Conservation (phyloP, 2,797 vertebrate species). For the Tangara arthus region DNA sequence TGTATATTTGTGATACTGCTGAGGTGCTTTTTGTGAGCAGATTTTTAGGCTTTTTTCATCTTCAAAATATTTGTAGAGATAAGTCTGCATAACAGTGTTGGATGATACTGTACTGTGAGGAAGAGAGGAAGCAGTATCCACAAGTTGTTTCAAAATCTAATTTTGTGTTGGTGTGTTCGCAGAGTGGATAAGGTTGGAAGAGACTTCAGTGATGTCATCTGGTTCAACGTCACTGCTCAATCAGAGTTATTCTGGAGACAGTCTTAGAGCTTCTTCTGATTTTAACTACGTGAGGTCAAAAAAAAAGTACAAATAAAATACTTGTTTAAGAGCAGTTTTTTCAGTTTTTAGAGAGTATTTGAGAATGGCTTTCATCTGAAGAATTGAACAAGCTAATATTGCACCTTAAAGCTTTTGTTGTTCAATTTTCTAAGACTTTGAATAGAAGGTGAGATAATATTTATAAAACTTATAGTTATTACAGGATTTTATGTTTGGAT, state of each 20-base stretch:
- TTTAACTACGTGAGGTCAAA: not conserved
- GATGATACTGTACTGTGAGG: rapidly evolving
- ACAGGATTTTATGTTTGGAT: not conserved
- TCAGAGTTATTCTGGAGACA: not conserved
- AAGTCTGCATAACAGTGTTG: not conserved
- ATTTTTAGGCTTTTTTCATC: not conserved
- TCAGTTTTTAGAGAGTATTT: not conserved
- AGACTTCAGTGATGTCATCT: not conserved
- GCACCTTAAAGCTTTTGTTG: not conserved
- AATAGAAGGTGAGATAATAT: not conserved
- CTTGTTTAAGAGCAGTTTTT: not conserved
- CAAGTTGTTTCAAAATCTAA: not conserved
- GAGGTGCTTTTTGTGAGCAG: not conserved
- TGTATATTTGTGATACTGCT: not conserved
- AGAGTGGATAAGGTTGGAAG: not conserved
- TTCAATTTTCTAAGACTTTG: not conserved
- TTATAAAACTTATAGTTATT: not conserved
- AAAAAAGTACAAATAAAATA: not conserved
- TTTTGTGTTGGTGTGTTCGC: not conserved
- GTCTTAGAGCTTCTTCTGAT: not conserved
- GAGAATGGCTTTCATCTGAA: rapidly evolving
- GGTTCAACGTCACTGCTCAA: not conserved
- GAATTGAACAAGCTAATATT: not conserved
- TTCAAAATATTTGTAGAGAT: not conserved
- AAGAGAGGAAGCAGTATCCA: not conserved